A percentile compares a stretch with the other conserved stretches of the same genome.
phyloP scores from a whole-genome alignment of 2,797 vertebrate genomes.

The Falco berigora region DNA sequence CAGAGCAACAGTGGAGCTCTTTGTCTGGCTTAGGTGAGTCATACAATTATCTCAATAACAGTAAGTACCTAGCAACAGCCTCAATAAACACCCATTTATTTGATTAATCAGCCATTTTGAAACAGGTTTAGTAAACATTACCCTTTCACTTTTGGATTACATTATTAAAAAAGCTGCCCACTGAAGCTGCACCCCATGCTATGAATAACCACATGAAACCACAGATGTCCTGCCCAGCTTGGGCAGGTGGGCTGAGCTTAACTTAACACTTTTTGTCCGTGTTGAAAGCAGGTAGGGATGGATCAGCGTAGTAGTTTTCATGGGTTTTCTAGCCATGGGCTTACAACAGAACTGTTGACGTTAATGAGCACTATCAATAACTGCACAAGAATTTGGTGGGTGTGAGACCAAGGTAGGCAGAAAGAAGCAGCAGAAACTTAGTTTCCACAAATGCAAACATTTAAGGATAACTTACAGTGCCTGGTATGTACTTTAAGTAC shows the following conservation, averaged over 20 bases:
- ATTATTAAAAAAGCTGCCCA: slow-evolving; percentile 17
- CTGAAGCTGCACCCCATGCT: background rate
- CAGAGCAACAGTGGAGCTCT: slow-evolving; percentile 39
- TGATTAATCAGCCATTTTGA: slow-evolving; percentile 58
- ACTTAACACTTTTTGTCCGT: background rate
- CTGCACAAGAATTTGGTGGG: background rate
- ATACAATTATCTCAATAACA: slow-evolving; percentile 58
- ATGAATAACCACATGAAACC: background rate
- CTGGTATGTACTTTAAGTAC: slow-evolving; percentile 3
- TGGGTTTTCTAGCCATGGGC: background rate
- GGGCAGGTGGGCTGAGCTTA: background rate
- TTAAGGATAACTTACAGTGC: background rate
- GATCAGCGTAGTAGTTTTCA: background rate
- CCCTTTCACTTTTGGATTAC: slow-evolving; percentile 22
- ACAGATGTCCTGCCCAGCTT: background rate
- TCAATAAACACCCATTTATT: slow-evolving; percentile 55
- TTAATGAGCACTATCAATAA: background rate
- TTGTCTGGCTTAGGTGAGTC: slow-evolving; percentile 58
- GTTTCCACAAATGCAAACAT: slow-evolving; percentile 9
- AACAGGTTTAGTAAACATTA: slow-evolving; percentile 41
- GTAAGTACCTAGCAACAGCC: slow-evolving; percentile 44
- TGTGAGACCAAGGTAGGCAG: background rate
- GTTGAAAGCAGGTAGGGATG: background rate
- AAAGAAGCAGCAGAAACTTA: background rate
- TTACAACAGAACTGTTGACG: background rate